Base-by-base conservation (phyloP, 2,888 invertebrate species). In the Teleiodes luculella region DNA sequence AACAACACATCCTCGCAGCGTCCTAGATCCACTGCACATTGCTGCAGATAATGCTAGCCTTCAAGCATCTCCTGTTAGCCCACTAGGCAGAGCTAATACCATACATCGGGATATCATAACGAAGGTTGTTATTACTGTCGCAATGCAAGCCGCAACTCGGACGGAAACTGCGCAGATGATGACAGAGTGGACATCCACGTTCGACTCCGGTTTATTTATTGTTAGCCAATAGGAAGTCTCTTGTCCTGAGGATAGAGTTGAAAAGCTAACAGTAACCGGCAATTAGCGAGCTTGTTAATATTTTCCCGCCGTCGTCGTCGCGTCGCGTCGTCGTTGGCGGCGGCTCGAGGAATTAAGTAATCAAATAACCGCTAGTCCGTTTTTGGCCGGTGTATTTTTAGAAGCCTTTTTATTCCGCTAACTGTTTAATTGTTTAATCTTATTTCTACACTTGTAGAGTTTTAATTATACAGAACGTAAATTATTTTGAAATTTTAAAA, bases 141-240 rank as follows among this genome's bases (percentile, higher is more conserved):
- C 33, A 33, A 18, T 36, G 48, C 46, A 31, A 47, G 16, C 13
- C 11, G 3, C 24, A 18, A 20, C 20, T 18, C 20, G 43, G 24
- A 28, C 14, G 49, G 36, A 37, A 48, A 14, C 33, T 8, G 11
- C 14, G 33, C 28, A 7, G n/a, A 10, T 49, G 49, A 49, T 37
- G 49, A 49, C 37, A 49, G 3, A 49, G 36, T 49, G 36, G 49
- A 49, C 49, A 37, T 49, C 49, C 49, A 49, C 37, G 30, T 16
- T 31, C 11, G 13, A 7, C 28, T 37, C 28, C 49, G 36, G 36
- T 14, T 14, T 37, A 28, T 48, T 49, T 36, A 24, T 7, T 28
- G 35, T 35, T 20, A 4, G 7, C 13, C 37, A 49, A 49, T 37
- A 28, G 49, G 49, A 49, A 31, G 18, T 4, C 39, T 36, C 13